Conservation (phyloP, 30 jellyfish, hydroid and myxozoan species). For the Aurelia aurita region DNA sequence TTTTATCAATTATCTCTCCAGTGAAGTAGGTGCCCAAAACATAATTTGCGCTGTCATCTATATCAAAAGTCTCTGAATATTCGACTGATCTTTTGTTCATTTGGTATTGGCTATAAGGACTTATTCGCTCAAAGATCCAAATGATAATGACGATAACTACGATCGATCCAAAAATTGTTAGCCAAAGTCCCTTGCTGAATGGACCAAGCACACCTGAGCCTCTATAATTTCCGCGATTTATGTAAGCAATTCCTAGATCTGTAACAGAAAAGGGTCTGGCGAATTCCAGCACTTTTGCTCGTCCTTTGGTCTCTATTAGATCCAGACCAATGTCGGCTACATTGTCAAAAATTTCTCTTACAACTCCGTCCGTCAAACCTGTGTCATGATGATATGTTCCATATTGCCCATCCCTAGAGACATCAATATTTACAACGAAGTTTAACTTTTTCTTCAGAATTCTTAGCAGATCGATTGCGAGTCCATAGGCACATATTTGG, state of each 20-base stretch:
- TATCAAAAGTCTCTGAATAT: constrained; percentile 25
- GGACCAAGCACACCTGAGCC: constrained; percentile 57
- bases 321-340: constrained; percentile 31
- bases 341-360: constrained; percentile 6
- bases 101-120: constrained; percentile 38
- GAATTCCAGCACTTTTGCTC: constrained; percentile 5
- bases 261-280: constrained; percentile 6
- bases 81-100: constrained; percentile 4
- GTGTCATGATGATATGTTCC: constrained; percentile 16
- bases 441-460: background rate
- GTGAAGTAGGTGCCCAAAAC: constrained; percentile 63
- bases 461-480: constrained; percentile 23
- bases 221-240: constrained; percentile 13
- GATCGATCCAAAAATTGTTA: constrained; percentile 4
- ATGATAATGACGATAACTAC: constrained; percentile 21
- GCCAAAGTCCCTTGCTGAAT: constrained; percentile 45
- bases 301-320: constrained; percentile 17
- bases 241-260: constrained; percentile 20
- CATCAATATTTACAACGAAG: background rate
- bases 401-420: constrained; percentile 44
- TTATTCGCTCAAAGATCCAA: constrained; percentile 36
- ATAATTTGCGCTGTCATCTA: constrained; percentile 63
- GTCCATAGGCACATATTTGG: constrained; percentile 27
- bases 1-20: constrained; percentile 72
- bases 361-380: constrained; percentile 9